These are phyloP conservation scores for Apamea sordens DNA, from an alignment of 2,888 invertebrate species.

Conservation along the genomic window DNA sequence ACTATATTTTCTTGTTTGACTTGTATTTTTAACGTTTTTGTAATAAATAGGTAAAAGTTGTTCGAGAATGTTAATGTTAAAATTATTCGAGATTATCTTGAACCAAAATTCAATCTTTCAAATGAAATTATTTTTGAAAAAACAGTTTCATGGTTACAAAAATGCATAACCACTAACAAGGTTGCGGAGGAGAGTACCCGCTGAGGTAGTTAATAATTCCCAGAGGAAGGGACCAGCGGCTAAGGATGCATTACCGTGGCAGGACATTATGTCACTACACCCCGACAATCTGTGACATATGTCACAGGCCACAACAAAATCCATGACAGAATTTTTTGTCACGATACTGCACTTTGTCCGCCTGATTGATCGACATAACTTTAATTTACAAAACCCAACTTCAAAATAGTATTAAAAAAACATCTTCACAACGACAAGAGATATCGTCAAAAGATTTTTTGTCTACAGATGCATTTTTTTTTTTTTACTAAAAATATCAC, in stretches of 20 bases:
- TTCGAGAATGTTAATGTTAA: too few species aligned
- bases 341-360: conserved; percentile 1
- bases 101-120: background rate
- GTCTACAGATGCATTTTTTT: conserved; percentile 25
- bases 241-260: background rate
- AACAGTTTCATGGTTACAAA: conserved; percentile 11
- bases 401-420: conserved; percentile 8
- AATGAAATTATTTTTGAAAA: background rate
- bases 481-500: conserved; percentile 9
- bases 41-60: conserved; percentile 4
- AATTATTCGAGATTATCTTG: conserved; percentile 17
- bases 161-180: conserved; percentile 33
- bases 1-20: background rate
- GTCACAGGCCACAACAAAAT: conserved; percentile 1
- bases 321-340: background rate
- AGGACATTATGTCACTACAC: conserved; percentile 5
- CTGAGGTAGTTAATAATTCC: conserved; percentile 35
- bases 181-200: conserved; percentile 26
- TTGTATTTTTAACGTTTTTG: conserved; percentile 10
- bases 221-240: conserved; percentile 39
- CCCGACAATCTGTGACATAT: background rate
- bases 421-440: conserved; percentile 21
- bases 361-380: conserved; percentile 37
- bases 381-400: conserved; percentile 59
- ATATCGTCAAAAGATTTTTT: conserved; percentile 44